Percentiles rank a stretch among this genome's conserved stretches.
phyloP scores from a whole-genome alignment of 2,888 invertebrate species.

The Onthophagus sagittarius region DNA sequence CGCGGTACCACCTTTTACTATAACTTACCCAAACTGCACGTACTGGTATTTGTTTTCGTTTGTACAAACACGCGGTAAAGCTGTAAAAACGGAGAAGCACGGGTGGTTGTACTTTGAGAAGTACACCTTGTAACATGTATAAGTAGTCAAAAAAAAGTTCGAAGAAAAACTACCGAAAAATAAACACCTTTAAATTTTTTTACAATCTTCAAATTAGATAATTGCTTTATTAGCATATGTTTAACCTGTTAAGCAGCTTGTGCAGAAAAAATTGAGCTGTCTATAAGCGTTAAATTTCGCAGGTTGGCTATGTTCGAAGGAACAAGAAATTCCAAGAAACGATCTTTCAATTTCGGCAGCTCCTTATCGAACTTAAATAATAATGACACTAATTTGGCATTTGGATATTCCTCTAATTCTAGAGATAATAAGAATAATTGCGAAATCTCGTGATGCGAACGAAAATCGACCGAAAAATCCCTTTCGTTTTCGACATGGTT shows the following conservation, averaged over 20 bases:
- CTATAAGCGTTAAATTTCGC: background rate
- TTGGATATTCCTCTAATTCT: background rate
- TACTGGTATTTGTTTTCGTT: conserved; percentile 1
- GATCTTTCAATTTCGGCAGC: background rate
- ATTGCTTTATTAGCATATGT: background rate
- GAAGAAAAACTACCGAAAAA: background rate
- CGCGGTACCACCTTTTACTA: background rate
- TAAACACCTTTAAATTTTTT: background rate
- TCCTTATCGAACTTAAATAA: background rate
- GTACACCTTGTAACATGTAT: background rate
- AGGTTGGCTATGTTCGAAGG: background rate
- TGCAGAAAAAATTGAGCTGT: background rate
- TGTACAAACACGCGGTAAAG: conserved; percentile 5
- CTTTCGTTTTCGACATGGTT: background rate
- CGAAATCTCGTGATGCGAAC: background rate
- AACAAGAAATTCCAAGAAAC: background rate
- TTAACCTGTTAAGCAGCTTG: background rate
- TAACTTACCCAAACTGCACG: conserved; percentile 2
- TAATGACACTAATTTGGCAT: background rate
- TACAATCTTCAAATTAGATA: background rate
- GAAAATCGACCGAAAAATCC: background rate
- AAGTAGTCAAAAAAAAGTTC: conserved; percentile 6
- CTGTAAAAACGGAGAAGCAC: background rate
- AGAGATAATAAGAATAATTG: background rate
- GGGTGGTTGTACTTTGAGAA: conserved; percentile 3